A percentile compares a stretch with the other conserved stretches of the same genome.
Evolutionary conservation across 2,888 invertebrate genomes (phyloP).

Genomic region (Siphlonurus alternatus): DNA sequence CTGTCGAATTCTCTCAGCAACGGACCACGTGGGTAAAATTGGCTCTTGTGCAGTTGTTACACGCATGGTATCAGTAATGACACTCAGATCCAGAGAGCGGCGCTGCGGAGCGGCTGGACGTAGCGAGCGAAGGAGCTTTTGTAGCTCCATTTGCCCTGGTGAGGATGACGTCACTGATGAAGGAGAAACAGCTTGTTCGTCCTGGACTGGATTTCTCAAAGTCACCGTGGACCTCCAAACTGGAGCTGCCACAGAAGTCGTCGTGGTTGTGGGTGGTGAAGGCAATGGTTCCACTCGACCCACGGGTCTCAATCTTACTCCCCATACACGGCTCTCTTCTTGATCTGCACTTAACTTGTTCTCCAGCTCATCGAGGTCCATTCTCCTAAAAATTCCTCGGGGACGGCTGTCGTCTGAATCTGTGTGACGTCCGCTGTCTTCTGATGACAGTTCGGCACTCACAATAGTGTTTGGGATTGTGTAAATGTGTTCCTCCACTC

Average conservation of each 20-base stretch:
- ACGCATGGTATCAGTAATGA: not conserved
- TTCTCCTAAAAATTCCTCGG: not conserved
- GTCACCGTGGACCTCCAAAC: constrained; percentile 29
- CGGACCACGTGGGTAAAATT: constrained; percentile 18
- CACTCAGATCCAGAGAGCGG: constrained; percentile 12
- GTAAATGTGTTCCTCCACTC: constrained; percentile 10
- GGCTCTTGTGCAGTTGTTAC: not conserved
- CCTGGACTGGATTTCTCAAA: constrained; percentile 18
- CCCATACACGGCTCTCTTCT: constrained; percentile 25
- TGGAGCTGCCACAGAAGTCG: not conserved
- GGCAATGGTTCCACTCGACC: constrained; percentile 19
- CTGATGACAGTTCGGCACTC: not conserved
- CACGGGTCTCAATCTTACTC: constrained; percentile 30
- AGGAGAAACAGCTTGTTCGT: not conserved
- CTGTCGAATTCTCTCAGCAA: constrained; percentile 33
- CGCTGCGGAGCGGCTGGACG: constrained; percentile 12
- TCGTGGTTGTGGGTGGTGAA: constrained; percentile 17
- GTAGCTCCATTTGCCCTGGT: constrained; percentile 16
- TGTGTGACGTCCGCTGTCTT: not conserved
- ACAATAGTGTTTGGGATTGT: constrained; percentile 10
- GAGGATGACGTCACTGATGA: constrained; percentile 5
- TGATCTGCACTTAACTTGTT: not conserved
- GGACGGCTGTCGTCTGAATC: not conserved
- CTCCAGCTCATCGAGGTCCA: not conserved
- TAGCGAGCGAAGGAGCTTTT: constrained; percentile 13